Evolutionary conservation across 2,113 vertebrate species (phyloP).

Genomic region (Gymnocephalus cernua): DNA sequence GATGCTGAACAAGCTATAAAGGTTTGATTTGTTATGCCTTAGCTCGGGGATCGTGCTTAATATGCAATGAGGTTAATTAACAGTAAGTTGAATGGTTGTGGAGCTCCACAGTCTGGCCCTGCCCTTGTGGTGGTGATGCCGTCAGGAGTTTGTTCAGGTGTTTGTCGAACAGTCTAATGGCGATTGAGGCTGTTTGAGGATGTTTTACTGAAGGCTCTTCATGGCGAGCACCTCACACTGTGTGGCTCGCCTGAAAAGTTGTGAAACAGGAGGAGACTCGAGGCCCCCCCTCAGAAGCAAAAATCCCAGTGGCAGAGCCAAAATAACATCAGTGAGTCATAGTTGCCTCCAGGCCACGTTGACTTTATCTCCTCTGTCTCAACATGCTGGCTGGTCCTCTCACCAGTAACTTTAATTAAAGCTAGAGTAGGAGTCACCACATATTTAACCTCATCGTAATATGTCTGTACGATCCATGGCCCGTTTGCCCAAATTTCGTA

Average conservation of each 20-base stretch:
- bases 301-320: slow-evolving; percentile 69
- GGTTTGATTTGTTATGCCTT: slow-evolving; percentile 40
- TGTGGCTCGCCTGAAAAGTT: slow-evolving; percentile 49
- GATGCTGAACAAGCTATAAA: slow-evolving; percentile 47
- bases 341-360: slow-evolving; percentile 72
- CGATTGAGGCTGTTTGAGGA: slow-evolving; percentile 55
- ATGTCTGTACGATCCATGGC: not conserved
- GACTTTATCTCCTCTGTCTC: slow-evolving; percentile 80
- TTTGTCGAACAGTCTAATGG: slow-evolving; percentile 38
- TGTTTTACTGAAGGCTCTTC: slow-evolving; percentile 47
- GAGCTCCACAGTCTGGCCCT: not conserved
- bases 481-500: not conserved
- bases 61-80: slow-evolving; percentile 59
- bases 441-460: slow-evolving; percentile 56
- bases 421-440: slow-evolving; percentile 51
- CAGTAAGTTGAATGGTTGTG: slow-evolving; percentile 4
- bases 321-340: slow-evolving; percentile 83
- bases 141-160: slow-evolving; percentile 68
- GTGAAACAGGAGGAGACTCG: slow-evolving; percentile 74
- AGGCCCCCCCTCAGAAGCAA: slow-evolving; percentile 11
- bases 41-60: slow-evolving; percentile 36
- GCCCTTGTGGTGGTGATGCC: not conserved
- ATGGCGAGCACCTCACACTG: slow-evolving; percentile 43
- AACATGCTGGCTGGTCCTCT: slow-evolving; percentile 76
- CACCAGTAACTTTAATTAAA: slow-evolving; percentile 80